Evolutionary conservation across 2,797 vertebrate genomes (phyloP).

Genomic region (Rhabdophis nuchalis): DNA sequence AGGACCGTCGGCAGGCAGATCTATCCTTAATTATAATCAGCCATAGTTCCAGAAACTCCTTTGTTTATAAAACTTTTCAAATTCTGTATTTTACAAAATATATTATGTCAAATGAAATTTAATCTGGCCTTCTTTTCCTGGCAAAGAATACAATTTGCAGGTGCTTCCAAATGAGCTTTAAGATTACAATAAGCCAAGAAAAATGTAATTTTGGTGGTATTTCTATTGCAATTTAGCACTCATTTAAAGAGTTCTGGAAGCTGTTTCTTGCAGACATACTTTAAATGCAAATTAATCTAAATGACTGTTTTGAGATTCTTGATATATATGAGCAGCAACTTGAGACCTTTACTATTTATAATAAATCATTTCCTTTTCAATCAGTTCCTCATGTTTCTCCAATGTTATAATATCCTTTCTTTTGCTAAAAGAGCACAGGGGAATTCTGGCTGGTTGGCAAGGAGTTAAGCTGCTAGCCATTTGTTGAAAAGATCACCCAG

Average conservation of each 20-base stretch:
- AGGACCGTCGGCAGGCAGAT: conserved; percentile 41
- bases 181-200: conserved; percentile 53
- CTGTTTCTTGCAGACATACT: conserved; percentile 40
- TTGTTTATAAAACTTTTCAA: conserved; percentile 59
- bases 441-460: conserved; percentile 25
- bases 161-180: conserved; percentile 64
- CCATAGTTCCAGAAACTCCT: conserved; percentile 58
- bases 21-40: conserved; percentile 63
- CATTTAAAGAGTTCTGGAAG: conserved; percentile 47
- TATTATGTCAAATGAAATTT: conserved; percentile 64
- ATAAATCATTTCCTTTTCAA: conserved; percentile 33
- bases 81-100: conserved; percentile 61
- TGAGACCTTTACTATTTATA: conserved; percentile 20
- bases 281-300: conserved; percentile 38
- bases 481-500: conserved; percentile 21
- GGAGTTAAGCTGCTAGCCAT: conserved; percentile 13
- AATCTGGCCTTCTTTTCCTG: conserved; percentile 61
- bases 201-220: conserved; percentile 60
- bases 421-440: conserved; percentile 1
- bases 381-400: conserved; percentile 27
- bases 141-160: conserved; percentile 58
- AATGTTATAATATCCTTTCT: conserved; percentile 19
- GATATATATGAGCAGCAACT: conserved; percentile 27
- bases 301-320: conserved; percentile 30
- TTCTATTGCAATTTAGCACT: conserved; percentile 50